Evolutionary conservation across 2,888 invertebrate genomes (phyloP), one percentile per base, ranked within the genome.

Genomic region (Sialis fuliginosa): DNA sequence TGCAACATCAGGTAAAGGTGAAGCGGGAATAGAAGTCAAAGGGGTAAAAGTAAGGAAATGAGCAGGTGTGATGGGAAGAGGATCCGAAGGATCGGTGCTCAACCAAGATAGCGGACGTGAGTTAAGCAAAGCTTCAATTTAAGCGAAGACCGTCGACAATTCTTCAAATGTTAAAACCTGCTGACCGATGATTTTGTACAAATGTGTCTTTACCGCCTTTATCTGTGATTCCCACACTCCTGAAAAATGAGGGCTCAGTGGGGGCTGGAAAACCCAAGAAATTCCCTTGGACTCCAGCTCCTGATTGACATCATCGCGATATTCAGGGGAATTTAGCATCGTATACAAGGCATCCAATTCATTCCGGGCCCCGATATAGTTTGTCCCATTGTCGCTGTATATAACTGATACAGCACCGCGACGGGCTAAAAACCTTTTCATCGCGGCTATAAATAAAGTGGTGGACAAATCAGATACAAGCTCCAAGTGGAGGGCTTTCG

Each of bases 401-500:
- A 56, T 39, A 6, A 53, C 47, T 8, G 35, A 13, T 4, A 48
- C 49, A 6, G 44, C 32, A 3, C 55, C 54, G 33, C 54, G 39
- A 5, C 52, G 39, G 2, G 55, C 49, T 1, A 54, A 48, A 41
- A 57, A 57, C 22, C 54, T 47, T 6, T 51, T 39, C 1, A 55
- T 47, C 6, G 53, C 47, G 1, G 53, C 54, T 6, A 57, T 6
- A 44, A 57, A 55, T 0, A 54, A 52, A 9, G 54, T 51, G 1
- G 52, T 51, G 2, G 52, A 42, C 1, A 56, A 44, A 7, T 49
- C 48, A 0, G 50, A 49, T 3, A 52, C 54, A 9, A 51, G 13
- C 43, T 56, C 56, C 6, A 57, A 31, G 32, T 55, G 53, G 6
- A 55, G 37, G 4, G 56, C 55, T 44, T 52, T 55, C 0, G 53